Percentiles rank a stretch among this genome's conserved stretches.
Evolutionary conservation across 2,113 vertebrate species (phyloP).

Genomic region (Catharus bicknelli): DNA sequence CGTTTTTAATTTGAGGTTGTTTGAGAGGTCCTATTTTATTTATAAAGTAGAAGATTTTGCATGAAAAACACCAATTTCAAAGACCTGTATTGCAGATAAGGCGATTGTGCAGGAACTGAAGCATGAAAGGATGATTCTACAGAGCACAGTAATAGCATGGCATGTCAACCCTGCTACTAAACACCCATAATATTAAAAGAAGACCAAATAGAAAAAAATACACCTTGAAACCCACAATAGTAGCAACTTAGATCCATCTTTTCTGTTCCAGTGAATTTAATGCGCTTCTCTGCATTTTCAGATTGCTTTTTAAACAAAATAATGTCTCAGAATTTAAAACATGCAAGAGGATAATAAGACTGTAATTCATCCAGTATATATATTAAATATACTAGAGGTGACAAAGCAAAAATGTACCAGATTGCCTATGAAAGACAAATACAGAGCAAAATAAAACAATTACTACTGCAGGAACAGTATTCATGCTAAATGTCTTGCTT

Average conservation of each 20-base stretch:
- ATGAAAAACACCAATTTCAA: not conserved
- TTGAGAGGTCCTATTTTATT: fast-evolving
- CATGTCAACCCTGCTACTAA: not conserved
- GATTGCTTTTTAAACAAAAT: not conserved
- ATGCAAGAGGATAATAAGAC: not conserved
- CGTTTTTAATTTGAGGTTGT: not conserved
- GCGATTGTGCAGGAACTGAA: not conserved
- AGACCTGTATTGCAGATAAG: not conserved
- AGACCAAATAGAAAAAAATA: not conserved
- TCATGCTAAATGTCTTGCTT: not conserved
- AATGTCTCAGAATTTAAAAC: not conserved
- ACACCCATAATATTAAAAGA: not conserved
- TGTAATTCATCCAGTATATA: not conserved
- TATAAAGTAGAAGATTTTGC: not conserved
- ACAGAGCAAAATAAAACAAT: not conserved
- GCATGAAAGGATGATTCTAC: not conserved
- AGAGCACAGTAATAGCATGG: not conserved
- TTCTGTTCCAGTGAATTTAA: not conserved
- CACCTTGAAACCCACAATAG: not conserved
- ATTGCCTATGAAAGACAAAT: not conserved
- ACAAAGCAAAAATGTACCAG: not conserved
- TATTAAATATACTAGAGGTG: not conserved
- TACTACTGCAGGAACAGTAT: not conserved
- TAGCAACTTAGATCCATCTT: not conserved
- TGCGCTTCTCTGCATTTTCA: not conserved